Evolutionary conservation across 2,113 vertebrate species (phyloP), one percentile per base, ranked within the genome.

Genomic region (Hipposideros armiger): DNA sequence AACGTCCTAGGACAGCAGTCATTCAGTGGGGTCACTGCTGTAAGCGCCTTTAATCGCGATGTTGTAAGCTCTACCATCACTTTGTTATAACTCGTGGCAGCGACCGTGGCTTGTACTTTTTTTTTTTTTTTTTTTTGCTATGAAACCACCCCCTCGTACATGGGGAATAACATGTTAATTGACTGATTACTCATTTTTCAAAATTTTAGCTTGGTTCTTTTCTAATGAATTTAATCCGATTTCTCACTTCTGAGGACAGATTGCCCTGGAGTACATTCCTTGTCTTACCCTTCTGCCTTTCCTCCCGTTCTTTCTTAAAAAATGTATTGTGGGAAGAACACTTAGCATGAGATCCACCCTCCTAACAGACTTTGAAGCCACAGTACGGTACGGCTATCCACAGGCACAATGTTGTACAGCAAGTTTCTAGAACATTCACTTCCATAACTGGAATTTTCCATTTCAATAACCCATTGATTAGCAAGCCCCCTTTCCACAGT

Each of bases 1-100:
- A 0, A 3, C 11, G 1, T 26, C 40, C 3, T 19, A 3, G 54
- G 28, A 5, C 5, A 0, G 54, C 20, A 3, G 9, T 20, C 22
- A 6, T 32, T 26, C 50, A 5, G 0, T 1, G 28, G 40, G 4
- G 11, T 4, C 1, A 4, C 42, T 28, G 5, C 10, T 56, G 0
- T 54, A 52, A 54, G 22, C 77, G 17, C 52, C 47, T 47, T 17
- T 45, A 5, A 28, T 8, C 28, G 11, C 13, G 14, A 17, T 62
- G 16, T 24, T 15, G 4, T 32, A 50, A 72, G 26, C 11, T 42
- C 5, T 45, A 56, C 45, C 3, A 30, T 11, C 80, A 19, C 36
- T 4, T 54, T 42, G 62, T 56, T 47, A 5, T 28, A 45, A 10
- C 50, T 32, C 58, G 13, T 13, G n/a, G 32, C 32, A 54, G 28